Evolutionary conservation across 1,140 invertebrate genomes (phyloP), one percentile per base, ranked within the genome.

Genomic region (Leucophenga varia): DNA sequence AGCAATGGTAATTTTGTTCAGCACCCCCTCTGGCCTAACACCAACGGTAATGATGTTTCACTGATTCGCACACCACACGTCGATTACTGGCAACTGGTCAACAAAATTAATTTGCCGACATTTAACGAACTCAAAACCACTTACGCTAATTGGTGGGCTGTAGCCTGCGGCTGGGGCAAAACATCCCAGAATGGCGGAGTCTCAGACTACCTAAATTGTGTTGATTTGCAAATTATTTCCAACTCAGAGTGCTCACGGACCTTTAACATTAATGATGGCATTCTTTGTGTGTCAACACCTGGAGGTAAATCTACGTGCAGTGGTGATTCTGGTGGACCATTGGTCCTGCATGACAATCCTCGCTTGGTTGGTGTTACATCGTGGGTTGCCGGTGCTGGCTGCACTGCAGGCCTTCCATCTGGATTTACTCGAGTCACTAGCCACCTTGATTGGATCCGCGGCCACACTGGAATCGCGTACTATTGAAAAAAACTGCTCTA

Each of bases 381-480:
- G 0, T 80, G 78, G 49, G 76, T 72, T 7, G 63, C 74, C 13
- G 13, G 21, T 0, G 48, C 43, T 10, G 76, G 75, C 16, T 80
- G 79, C 46, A 53, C 69, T 13, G 55, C 50, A 1, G 72, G 72
- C 0, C 54, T 54, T 42, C 78, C 79, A 1, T 74, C 74, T 0
- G 79, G 64, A 2, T 80, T 74, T 56, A 69, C 76, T 2, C 65
- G 78, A 4, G 61, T 79, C 34, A 78, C 76, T 42, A 64, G 69
- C 28, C 78, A 74, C 68, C 37, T 55, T 20, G 35, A 55, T 8
- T 58, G 55, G 55, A 58, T 58, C 8, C 16, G 21, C 4, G 8
- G 45, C 7, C n/a, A 48, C 2, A 41, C 54, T 8, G 50, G 50
- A 2, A 38, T 55, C 17, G 28, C 34, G 6, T 54, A 54, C 35